Evolutionary conservation across 2,113 vertebrate genomes (phyloP).

Genomic region (Aptenodytes forsteri): DNA sequence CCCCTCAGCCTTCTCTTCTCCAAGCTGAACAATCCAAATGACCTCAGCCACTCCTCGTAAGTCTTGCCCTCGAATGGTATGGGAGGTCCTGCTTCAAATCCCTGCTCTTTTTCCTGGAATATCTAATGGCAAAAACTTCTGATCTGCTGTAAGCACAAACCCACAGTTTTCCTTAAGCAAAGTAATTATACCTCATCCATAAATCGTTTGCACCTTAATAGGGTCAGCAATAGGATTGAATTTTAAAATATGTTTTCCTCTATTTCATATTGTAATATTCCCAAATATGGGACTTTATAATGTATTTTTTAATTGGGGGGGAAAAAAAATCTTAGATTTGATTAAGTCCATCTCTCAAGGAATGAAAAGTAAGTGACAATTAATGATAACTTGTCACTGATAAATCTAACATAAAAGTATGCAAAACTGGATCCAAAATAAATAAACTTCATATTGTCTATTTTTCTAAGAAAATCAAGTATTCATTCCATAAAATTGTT

Average conservation of each 20-base stretch:
- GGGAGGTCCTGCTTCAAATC: not conserved
- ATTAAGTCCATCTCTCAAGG: not conserved
- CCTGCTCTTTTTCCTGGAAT: not conserved
- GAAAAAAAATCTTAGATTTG: not conserved
- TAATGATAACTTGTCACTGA: not conserved
- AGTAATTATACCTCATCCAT: not conserved
- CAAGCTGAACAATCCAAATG: not conserved
- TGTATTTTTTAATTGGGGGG: not conserved
- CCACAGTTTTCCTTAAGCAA: not conserved
- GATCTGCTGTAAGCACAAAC: not conserved
- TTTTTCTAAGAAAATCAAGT: not conserved
- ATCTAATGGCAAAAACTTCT: not conserved
- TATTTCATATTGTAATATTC: not conserved
- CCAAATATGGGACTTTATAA: not conserved
- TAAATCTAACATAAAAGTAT: not conserved
- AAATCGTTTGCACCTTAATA: not conserved
- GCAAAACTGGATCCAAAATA: not conserved
- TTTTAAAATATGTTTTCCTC: not conserved
- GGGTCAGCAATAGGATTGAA: not conserved
- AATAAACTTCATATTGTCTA: not conserved
- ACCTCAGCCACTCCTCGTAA: not conserved
- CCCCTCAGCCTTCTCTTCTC: not conserved
- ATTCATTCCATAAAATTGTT: not conserved
- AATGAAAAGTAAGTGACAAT: not conserved
- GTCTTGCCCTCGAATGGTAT: not conserved